Percentiles rank a stretch among this genome's conserved stretches.
phyloP scores from a whole-genome alignment of 1,140 invertebrate genomes.

The Apis florea region DNA sequence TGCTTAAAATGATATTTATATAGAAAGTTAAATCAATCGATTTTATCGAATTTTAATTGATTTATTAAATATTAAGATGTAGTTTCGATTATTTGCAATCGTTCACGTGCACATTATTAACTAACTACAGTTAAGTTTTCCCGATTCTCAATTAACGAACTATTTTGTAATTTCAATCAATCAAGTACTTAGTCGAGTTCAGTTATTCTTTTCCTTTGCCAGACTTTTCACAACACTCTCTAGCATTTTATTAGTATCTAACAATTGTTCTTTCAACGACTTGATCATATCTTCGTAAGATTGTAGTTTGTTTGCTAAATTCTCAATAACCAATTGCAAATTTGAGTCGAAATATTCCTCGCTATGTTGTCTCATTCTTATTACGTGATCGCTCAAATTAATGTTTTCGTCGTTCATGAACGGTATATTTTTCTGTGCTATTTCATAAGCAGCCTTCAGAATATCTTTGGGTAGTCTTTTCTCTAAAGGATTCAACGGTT shows the following conservation, averaged over 20 bases:
- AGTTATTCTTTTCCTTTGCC: slow-evolving; percentile 48
- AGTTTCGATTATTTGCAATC: neutral
- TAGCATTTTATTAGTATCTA: slow-evolving; percentile 72
- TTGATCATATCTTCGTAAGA: slow-evolving; percentile 72
- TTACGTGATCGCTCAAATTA: slow-evolving; percentile 62
- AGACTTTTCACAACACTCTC: slow-evolving; percentile 66
- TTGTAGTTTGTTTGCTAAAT: slow-evolving; percentile 67
- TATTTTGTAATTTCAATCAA: slow-evolving; percentile 7
- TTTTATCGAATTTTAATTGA: neutral
- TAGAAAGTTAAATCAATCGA: slow-evolving; percentile 6
- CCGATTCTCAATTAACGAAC: neutral
- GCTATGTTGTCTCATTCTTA: slow-evolving; percentile 66
- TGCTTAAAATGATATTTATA: neutral
- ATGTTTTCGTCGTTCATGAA: slow-evolving; percentile 66
- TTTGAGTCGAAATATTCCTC: slow-evolving; percentile 61
- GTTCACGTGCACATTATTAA: slow-evolving; percentile 7
- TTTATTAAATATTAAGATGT: neutral
- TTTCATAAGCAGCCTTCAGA: slow-evolving; percentile 83
- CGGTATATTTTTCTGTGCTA: slow-evolving; percentile 80
- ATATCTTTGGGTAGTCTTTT: slow-evolving; percentile 84
- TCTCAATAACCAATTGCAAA: slow-evolving; percentile 62
- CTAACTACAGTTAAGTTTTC: neutral
- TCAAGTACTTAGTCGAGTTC: slow-evolving; percentile 24
- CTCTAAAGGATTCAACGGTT: slow-evolving; percentile 84
- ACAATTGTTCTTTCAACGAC: slow-evolving; percentile 68